These are phyloP conservation scores for human DNA, from an alignment of 2,113 vertebrate species.

Conservation along the genomic window DNA sequence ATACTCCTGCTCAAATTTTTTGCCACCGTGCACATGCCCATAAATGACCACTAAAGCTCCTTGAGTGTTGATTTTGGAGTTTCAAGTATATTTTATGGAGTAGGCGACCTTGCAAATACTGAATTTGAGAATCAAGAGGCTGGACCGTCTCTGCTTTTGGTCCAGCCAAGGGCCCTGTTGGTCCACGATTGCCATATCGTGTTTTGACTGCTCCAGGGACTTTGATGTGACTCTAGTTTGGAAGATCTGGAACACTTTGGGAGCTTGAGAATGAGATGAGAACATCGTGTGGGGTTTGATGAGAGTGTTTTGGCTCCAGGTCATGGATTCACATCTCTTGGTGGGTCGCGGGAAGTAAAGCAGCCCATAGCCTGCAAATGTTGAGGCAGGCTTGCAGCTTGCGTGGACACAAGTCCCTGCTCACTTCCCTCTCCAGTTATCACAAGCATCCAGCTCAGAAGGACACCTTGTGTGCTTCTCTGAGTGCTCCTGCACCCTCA, in stretches of 20 bases:
- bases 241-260: not conserved
- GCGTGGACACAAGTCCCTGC: too few species aligned
- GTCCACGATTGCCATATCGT: accelerated
- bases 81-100: not conserved
- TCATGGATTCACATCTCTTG: not conserved
- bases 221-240: not conserved
- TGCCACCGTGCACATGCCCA: not conserved
- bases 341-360: accelerated
- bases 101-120: not conserved
- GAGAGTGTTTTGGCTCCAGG: not conserved
- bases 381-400: not conserved
- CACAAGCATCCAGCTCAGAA: not conserved
- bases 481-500: accelerated
- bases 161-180: accelerated
- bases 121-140: not conserved
- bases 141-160: not conserved
- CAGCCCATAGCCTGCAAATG: not conserved
- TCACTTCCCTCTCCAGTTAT: not conserved
- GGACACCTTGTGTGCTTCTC: accelerated
- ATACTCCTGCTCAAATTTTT: accelerated
- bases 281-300: not conserved
- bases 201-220: not conserved
- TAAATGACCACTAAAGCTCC: not conserved
- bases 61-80: not conserved
- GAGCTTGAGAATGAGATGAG: not conserved